Conservation (phyloP, 2,113 vertebrate species). For the Labeo catla region DNA sequence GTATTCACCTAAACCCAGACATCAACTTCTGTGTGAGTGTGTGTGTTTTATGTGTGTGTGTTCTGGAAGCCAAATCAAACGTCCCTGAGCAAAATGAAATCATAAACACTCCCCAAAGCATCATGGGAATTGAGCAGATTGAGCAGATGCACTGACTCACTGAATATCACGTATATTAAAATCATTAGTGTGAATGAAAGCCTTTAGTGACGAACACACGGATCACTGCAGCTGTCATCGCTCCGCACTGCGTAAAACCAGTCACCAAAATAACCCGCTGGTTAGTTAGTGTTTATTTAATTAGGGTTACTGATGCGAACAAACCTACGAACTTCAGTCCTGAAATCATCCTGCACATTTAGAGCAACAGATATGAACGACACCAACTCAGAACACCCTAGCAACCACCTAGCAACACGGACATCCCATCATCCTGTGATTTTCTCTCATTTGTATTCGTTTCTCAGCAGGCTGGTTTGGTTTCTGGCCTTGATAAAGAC, state of each 20-base stretch:
- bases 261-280: background rate
- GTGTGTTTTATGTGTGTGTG: too few species aligned
- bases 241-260: background rate
- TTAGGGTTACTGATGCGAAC: too few species aligned
- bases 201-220: background rate
- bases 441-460: background rate
- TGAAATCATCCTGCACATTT: background rate
- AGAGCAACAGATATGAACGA: too few species aligned
- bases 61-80: background rate
- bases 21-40: background rate
- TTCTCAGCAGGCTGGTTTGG: background rate
- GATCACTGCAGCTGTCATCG: background rate
- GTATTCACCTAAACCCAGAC: background rate
- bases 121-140: background rate
- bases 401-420: background rate
- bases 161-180: background rate
- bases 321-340: background rate
- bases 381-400: background rate
- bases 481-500: conserved; percentile 1
- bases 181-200: background rate
- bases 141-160: background rate
- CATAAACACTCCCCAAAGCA: background rate
- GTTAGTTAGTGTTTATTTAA: too few species aligned
- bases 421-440: background rate
- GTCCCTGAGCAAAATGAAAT: background rate